phyloP scores from a whole-genome alignment of 2,888 invertebrate species.

The Acanthosoma haemorrhoidale region DNA sequence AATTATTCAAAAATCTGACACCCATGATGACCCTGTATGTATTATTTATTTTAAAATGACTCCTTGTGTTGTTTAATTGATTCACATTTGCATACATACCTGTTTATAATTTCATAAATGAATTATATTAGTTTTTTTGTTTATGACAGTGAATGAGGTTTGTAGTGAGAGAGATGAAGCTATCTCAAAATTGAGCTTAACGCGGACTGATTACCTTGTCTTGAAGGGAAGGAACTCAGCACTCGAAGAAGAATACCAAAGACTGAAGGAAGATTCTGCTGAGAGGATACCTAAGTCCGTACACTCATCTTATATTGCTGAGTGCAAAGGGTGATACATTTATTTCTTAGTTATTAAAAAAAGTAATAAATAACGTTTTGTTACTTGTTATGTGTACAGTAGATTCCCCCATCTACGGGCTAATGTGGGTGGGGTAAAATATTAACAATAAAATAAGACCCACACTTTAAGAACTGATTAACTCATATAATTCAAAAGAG shows the following conservation, averaged over 20 bases:
- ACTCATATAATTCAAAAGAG: too few relatives aligned
- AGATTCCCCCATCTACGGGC: too few relatives aligned
- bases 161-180: conserved; percentile 60
- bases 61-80: too few relatives aligned
- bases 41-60: too few relatives aligned
- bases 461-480: too few relatives aligned
- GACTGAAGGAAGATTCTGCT: conserved; percentile 52
- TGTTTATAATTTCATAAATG: too few relatives aligned
- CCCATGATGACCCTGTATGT: background rate
- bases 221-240: conserved; percentile 57
- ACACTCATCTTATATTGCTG: conserved; percentile 63
- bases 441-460: too few relatives aligned
- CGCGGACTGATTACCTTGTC: conserved; percentile 55
- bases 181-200: conserved; percentile 57
- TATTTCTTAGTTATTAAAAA: background rate
- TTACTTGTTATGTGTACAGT: too few relatives aligned
- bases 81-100: too few relatives aligned
- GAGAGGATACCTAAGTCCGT: conserved; percentile 58
- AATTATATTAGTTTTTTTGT: too few relatives aligned
- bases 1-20: background rate
- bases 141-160: conserved; percentile 42
- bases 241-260: conserved; percentile 52
- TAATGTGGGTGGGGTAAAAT: too few relatives aligned
- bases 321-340: conserved; percentile 63
- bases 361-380: too few relatives aligned